phyloP scores from a whole-genome alignment of 1,140 invertebrate species.

The Drosophila lacteicornis region DNA sequence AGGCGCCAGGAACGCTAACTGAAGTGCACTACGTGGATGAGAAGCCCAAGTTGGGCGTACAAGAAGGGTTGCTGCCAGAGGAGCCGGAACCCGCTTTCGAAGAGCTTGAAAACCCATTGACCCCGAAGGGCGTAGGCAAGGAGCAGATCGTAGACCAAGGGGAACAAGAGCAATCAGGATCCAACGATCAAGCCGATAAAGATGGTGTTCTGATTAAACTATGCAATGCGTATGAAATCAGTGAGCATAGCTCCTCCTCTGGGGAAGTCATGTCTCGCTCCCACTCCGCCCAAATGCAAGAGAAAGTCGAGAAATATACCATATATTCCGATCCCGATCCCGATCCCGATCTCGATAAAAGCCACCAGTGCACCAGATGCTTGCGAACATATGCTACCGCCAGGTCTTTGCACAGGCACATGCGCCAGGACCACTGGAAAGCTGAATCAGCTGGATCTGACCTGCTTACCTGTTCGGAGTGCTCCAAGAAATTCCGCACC shows the following conservation, averaged over 20 bases:
- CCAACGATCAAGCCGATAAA: slow-evolving; percentile 5
- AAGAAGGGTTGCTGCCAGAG: slow-evolving; percentile 30
- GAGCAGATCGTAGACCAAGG: slow-evolving; percentile 3
- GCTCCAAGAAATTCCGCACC: slow-evolving; percentile 55
- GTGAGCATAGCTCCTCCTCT: slow-evolving; percentile 10
- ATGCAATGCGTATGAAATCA: slow-evolving; percentile 37
- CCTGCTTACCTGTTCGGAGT: slow-evolving; percentile 41
- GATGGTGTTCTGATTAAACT: slow-evolving; percentile 34
- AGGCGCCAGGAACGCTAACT: slow-evolving; percentile 43
- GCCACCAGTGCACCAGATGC: slow-evolving; percentile 53
- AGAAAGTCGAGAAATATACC: background rate
- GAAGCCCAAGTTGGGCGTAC: slow-evolving; percentile 55
- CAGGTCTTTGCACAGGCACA: slow-evolving; percentile 51
- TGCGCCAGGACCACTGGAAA: slow-evolving; percentile 57
- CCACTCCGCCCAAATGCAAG: background rate
- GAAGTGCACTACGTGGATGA: slow-evolving; percentile 71
- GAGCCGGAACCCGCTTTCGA: slow-evolving; percentile 47
- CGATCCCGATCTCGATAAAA: slow-evolving; percentile 15
- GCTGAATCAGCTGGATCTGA: slow-evolving; percentile 1
- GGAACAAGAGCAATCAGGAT: background rate
- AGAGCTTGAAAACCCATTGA: slow-evolving; percentile 65
- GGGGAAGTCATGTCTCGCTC: background rate
- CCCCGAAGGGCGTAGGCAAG: background rate
- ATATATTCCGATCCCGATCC: background rate
- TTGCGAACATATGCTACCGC: slow-evolving; percentile 38